These are phyloP conservation scores for Chrysocyon brachyurus DNA, from an alignment of 2,797 vertebrate genomes.

Conservation along the genomic window DNA sequence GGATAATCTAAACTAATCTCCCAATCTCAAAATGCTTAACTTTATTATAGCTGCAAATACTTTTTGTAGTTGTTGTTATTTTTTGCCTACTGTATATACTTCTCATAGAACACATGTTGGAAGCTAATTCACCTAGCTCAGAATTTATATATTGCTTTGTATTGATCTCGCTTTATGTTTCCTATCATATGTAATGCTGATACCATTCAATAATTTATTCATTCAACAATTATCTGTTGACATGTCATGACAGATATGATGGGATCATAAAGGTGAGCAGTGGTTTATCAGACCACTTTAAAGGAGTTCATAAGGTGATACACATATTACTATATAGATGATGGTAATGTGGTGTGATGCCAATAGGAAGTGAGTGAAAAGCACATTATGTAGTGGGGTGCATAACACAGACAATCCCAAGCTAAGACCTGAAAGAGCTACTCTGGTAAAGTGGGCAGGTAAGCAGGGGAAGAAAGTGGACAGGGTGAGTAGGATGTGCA, in stretches of 20 bases:
- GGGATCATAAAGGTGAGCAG: neutral
- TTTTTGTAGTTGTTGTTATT: neutral
- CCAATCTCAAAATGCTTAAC: neutral
- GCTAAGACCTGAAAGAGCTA: neutral
- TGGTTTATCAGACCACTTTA: neutral
- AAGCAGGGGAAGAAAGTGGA: neutral
- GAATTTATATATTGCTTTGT: slow-evolving; percentile 6
- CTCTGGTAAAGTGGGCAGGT: neutral
- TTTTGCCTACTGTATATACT: neutral
- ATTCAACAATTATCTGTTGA: neutral
- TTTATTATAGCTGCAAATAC: neutral
- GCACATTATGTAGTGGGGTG: neutral
- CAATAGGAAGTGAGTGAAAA: neutral
- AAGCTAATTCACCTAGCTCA: neutral
- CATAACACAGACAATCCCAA: neutral
- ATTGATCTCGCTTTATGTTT: neutral
- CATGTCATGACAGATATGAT: neutral
- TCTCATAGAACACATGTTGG: neutral
- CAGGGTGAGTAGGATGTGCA: neutral
- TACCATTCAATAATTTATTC: neutral
- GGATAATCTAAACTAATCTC: neutral
- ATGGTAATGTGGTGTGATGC: neutral
- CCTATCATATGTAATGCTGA: neutral
- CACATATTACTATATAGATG: neutral
- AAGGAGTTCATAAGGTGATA: neutral